A percentile compares a stretch with the other conserved stretches of the same genome.
phyloP scores from a whole-genome alignment of 92 coral and sea anemone genomes.

The Zoanthus gigantus region DNA sequence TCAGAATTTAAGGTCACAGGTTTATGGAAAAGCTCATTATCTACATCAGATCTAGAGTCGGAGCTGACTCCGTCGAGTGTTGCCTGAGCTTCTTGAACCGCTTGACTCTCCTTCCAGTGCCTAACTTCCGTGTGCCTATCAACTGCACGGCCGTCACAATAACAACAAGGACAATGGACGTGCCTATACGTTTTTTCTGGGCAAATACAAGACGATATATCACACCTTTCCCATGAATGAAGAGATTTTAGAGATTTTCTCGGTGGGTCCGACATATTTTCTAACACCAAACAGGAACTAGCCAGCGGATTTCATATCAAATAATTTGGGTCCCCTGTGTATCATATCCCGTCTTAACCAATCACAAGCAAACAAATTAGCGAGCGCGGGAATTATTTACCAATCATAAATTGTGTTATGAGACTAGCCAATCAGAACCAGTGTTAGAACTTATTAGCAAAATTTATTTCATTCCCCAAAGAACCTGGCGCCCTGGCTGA shows the following conservation, averaged over 20 bases:
- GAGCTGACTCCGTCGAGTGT: slow-evolving; percentile 30
- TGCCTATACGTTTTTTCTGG: neutral
- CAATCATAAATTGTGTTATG: no score
- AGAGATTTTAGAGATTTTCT: neutral
- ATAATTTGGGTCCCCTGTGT: no score
- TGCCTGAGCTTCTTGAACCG: slow-evolving; percentile 6
- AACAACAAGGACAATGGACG: slow-evolving; percentile 60
- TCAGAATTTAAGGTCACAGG: no score
- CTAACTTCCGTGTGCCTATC: slow-evolving; percentile 67
- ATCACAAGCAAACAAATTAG: no score
- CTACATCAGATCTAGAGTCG: no score
- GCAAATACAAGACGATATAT: slow-evolving; percentile 1
- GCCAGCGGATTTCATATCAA: no score
- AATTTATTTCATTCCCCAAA: no score
- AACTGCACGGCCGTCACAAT: slow-evolving; percentile 62
- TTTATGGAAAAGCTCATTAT: slow-evolving; percentile 11
- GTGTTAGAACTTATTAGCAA: no score
- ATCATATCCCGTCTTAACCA: no score
- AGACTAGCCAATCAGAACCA: no score
- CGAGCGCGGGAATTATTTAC: no score
- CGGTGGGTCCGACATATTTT: neutral
- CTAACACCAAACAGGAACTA: neutral
- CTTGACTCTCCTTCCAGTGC: slow-evolving; percentile 59
- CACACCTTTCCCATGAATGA: neutral
- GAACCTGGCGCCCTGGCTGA: no score